These are phyloP conservation scores for Pampusana beccarii DNA, from an alignment of 2,113 vertebrate species.

Conservation along the genomic window DNA sequence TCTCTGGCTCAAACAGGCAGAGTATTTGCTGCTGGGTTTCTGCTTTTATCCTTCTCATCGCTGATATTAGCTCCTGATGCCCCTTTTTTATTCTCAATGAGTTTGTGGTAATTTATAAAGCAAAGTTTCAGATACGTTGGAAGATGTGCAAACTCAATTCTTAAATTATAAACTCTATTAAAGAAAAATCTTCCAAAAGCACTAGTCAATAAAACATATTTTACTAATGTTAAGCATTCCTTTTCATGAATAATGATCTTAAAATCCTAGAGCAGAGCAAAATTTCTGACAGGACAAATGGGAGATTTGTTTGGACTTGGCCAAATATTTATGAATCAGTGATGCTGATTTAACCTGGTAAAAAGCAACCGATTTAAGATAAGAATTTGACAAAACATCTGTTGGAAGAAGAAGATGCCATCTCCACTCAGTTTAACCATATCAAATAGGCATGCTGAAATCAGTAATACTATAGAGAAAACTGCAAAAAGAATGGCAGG, in stretches of 20 bases:
- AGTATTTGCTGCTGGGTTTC: slow-evolving; percentile 25
- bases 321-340: not conserved
- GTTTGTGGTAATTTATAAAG: not conserved
- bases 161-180: not conserved
- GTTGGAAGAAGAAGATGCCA: not conserved
- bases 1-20: slow-evolving; percentile 19
- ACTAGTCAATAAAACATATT: not conserved
- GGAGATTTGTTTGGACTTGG: not conserved
- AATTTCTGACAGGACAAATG: not conserved
- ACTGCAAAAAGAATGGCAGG: not conserved
- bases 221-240: not conserved
- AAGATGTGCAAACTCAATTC: not conserved
- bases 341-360: not conserved
- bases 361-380: not conserved
- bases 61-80: not conserved
- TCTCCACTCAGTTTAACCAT: not conserved
- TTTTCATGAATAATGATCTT: not conserved
- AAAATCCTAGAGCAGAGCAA: not conserved
- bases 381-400: not conserved
- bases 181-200: not conserved
- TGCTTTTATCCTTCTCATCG: slow-evolving; percentile 18
- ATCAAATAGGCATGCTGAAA: not conserved
- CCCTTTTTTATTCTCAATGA: not conserved
- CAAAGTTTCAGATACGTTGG: not conserved
- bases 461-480: not conserved